These are phyloP conservation scores for Incurvaria masculella DNA, from an alignment of 2,888 invertebrate genomes.

Conservation along the genomic window DNA sequence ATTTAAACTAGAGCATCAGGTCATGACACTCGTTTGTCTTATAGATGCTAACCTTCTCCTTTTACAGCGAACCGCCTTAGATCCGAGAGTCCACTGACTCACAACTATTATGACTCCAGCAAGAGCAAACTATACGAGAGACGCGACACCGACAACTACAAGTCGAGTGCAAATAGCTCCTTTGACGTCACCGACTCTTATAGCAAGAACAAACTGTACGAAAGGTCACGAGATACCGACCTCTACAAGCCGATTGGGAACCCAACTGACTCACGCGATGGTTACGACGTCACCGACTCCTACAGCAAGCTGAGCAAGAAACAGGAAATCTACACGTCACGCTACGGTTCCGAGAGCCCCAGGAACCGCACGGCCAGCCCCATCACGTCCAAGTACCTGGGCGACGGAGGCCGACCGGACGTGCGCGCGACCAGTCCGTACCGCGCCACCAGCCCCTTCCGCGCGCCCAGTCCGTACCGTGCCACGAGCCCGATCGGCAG, in stretches of 20 bases:
- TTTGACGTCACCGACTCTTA: slow-evolving; percentile 5
- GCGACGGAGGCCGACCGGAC: slow-evolving; percentile 47
- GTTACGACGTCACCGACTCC: slow-evolving; percentile 47
- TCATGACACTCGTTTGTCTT: no score
- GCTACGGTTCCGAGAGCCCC: slow-evolving; percentile 46
- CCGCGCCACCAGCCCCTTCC: slow-evolving; percentile 40
- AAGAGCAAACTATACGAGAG: slow-evolving; percentile 36
- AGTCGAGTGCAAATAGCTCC: slow-evolving; percentile 35
- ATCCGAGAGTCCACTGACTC: slow-evolving; percentile 48
- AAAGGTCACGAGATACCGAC: slow-evolving; percentile 30
- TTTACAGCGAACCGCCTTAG: slow-evolving; percentile 43
- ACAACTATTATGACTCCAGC: slow-evolving; percentile 39
- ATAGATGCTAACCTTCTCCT: slow-evolving; percentile 4
- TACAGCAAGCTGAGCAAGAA: slow-evolving; percentile 38
- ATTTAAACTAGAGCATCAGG: no score
- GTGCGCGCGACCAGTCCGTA: slow-evolving; percentile 34
- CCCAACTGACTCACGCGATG: slow-evolving; percentile 37
- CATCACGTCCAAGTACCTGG: slow-evolving; percentile 53
- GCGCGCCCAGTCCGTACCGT: slow-evolving; percentile 42
- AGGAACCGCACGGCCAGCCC: slow-evolving; percentile 46
- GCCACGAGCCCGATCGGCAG: slow-evolving; percentile 46
- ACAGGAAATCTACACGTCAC: slow-evolving; percentile 30
- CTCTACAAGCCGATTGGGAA: slow-evolving; percentile 43
- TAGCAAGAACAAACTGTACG: slow-evolving; percentile 9
- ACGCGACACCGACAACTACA: slow-evolving; percentile 45